phyloP scores from a whole-genome alignment of 2,797 vertebrate species.

The Uromys caudimaculatus region DNA sequence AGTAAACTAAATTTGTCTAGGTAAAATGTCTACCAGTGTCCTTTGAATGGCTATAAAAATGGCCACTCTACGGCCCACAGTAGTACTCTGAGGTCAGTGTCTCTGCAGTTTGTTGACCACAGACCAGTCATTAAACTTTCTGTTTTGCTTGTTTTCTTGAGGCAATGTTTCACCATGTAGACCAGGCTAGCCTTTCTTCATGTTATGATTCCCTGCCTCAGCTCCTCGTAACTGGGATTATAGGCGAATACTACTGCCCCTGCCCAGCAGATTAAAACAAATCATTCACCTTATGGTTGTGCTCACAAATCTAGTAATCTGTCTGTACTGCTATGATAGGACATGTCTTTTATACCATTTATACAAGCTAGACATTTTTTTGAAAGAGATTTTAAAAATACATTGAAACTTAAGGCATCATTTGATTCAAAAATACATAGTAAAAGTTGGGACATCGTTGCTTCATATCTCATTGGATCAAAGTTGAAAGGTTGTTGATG shows the following conservation, averaged over 20 bases:
- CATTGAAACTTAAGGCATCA: not conserved
- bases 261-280: not conserved
- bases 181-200: not conserved
- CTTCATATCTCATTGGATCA: not conserved
- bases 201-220: not conserved
- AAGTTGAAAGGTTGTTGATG: not conserved
- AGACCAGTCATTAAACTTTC: not conserved
- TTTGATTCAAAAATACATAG: not conserved
- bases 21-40: not conserved
- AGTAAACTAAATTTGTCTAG: conserved; percentile 2
- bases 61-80: not conserved
- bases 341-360: not conserved
- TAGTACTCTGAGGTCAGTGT: not conserved
- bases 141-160: not conserved
- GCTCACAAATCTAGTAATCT: not conserved
- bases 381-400: not conserved
- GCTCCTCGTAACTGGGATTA: not conserved
- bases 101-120: not conserved
- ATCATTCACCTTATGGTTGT: not conserved
- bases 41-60: not conserved
- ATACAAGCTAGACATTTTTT: conserved; percentile 16
- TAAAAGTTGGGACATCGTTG: not conserved
- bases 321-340: not conserved
- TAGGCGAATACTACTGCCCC: not conserved
- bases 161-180: not conserved